Conservation (phyloP, 2,797 vertebrate genomes). For the Mus minutoides region DNA sequence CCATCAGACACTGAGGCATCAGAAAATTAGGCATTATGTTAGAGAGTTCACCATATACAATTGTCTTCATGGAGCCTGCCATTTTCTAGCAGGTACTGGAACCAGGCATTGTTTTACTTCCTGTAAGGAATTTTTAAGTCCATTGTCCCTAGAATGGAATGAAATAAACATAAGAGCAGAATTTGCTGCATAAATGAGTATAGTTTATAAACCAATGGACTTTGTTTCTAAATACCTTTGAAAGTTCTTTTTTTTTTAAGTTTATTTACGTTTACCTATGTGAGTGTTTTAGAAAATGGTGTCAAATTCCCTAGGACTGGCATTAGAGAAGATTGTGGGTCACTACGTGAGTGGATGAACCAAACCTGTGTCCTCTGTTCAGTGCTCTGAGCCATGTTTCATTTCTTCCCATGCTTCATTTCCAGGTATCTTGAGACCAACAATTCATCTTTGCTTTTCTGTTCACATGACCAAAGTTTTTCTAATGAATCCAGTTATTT, state of each 20-base stretch:
- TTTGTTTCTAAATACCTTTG: neutral
- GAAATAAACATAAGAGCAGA: neutral
- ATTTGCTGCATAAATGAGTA: neutral
- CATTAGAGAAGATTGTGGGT: neutral
- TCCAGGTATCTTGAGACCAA: neutral
- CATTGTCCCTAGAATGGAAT: neutral
- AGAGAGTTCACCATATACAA: neutral
- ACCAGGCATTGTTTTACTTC: slow-evolving; percentile 48
- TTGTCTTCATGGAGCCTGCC: neutral
- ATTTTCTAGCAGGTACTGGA: neutral
- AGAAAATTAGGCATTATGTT: neutral
- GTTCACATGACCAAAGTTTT: neutral
- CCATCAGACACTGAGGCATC: neutral
- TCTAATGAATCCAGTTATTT: neutral
- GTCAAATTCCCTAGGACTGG: neutral
- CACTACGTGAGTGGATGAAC: neutral
- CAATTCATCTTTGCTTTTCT: slow-evolving; percentile 4
- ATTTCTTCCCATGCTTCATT: no score
- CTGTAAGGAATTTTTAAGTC: neutral
- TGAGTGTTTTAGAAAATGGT: neutral
- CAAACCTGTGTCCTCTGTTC: neutral
- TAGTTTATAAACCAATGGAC: neutral
- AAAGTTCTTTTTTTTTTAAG: neutral
- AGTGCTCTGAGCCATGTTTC: neutral
- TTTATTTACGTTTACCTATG: no score